Evolutionary conservation across 1,140 invertebrate genomes (phyloP), one percentile per base, ranked within the genome.

Genomic region (Drosophila pectinifera): DNA sequence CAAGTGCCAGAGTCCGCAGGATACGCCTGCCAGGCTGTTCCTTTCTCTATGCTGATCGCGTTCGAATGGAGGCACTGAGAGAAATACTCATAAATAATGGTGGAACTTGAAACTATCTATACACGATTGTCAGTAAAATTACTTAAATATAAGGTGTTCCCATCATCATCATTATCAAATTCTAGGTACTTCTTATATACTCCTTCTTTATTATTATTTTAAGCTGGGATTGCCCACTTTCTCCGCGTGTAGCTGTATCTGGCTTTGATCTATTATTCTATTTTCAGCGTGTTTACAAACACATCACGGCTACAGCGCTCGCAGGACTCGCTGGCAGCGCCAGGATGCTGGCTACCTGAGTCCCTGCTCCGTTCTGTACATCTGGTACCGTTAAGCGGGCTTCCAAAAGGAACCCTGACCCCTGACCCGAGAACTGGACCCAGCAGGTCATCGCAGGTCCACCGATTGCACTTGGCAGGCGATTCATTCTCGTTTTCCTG

Each of bases 221-320:
- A n/a, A n/a, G n/a, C n/a, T n/a, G n/a, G n/a, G n/a, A n/a, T n/a
- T n/a, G n/a, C n/a, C n/a, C n/a, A n/a, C n/a, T 22, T 59, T 28
- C 16, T 61, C 5, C 7, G 0, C 26, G 31, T 69, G 67, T 13
- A 55, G 18, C 18, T 13, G 64, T 82, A 83, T 89, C 82, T 73
- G 73, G 18, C 82, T 70, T 73, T 89, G 84, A 86, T 89, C 84
- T 80, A 88, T 88, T 88, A 84, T 88, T 83, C 64, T 48, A 89
- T 89, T 88, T 88, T 77, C 76, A 77, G 56, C 57, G 76, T 88
- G 83, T 88, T 88, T 88, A 88, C 83, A 88, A 88, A 88, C 83
- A 88, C 84, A 89, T 84, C 84, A 80, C 72, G 84, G 76, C 57
- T 88, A 85, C 84, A n/a, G 77, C 82, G 89, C 84, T 81, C 78